phyloP scores from a whole-genome alignment of 1,140 invertebrate species.

The Rhyzopertha dominica region DNA sequence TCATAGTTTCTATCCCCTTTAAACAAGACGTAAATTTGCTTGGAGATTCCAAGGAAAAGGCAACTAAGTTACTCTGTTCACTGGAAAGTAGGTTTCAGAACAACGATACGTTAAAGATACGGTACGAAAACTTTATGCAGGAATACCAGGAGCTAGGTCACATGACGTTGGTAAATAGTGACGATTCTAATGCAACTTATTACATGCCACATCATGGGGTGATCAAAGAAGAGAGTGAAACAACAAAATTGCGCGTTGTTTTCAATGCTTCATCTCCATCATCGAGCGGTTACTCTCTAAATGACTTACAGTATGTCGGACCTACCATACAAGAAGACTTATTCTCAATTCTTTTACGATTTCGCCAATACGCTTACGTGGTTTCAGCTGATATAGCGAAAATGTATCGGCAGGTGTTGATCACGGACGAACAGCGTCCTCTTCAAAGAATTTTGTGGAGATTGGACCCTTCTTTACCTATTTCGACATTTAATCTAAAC shows the following conservation, averaged over 20 bases:
- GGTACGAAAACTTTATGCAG: not conserved
- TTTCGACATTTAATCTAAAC: conserved; percentile 16
- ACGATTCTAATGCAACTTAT: not conserved
- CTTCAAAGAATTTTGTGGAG: conserved; percentile 46
- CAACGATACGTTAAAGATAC: not conserved
- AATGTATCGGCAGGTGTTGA: conserved; percentile 42
- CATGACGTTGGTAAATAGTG: not conserved
- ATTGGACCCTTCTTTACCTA: not conserved
- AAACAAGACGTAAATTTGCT: not conserved
- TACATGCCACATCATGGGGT: not conserved
- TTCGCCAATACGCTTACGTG: too few relatives aligned
- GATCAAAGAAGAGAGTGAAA: not conserved
- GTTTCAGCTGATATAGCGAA: conserved; percentile 39
- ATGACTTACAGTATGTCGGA: not conserved
- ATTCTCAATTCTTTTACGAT: too few relatives aligned
- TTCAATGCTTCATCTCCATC: not conserved
- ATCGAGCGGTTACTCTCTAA: not conserved
- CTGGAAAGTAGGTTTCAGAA: not conserved
- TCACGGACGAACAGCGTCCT: conserved; percentile 32
- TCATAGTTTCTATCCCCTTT: not conserved
- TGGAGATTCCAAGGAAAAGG: not conserved
- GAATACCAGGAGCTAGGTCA: not conserved
- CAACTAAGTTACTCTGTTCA: not conserved
- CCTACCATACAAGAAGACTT: not conserved
- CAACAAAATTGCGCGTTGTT: not conserved